Evolutionary conservation across 2,113 vertebrate genomes (phyloP).

Genomic region (Neolamprologus caudopunctatus): DNA sequence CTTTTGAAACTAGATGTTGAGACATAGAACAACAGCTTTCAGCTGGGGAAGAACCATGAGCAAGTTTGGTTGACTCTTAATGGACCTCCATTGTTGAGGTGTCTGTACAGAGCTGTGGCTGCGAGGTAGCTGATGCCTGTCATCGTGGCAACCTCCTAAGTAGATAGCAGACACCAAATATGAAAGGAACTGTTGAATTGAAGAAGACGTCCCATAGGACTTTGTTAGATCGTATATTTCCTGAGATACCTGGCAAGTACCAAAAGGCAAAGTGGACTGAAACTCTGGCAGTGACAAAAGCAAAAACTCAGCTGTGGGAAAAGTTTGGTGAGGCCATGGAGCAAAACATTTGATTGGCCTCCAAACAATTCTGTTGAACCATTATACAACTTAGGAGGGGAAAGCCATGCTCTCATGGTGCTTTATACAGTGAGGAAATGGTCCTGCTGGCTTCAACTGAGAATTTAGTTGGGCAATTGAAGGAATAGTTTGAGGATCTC

Average conservation of each 20-base stretch:
- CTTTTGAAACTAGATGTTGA: not conserved
- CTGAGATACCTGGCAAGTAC: not conserved
- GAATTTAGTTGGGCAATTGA: not conserved
- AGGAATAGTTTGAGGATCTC: not conserved
- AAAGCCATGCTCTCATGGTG: not conserved
- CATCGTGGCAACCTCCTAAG: not conserved
- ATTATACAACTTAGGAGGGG: not conserved
- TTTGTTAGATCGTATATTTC: not conserved
- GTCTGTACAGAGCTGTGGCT: not conserved
- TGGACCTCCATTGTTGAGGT: not conserved
- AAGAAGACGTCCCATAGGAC: not conserved
- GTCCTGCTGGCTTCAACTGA: not conserved
- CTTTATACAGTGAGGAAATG: not conserved
- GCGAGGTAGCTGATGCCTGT: not conserved
- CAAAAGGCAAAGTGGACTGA: not conserved
- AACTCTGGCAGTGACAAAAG: not conserved
- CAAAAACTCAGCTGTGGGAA: not conserved
- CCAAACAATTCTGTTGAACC: not conserved
- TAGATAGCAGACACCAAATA: not conserved
- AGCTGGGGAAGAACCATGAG: not conserved
- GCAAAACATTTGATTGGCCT: not conserved
- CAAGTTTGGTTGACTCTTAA: not conserved
- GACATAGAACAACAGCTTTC: not conserved
- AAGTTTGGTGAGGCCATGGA: not conserved
- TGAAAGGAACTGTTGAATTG: not conserved